Base-by-base conservation (phyloP, 2,888 invertebrate species). In the Limenitis camilla region DNA sequence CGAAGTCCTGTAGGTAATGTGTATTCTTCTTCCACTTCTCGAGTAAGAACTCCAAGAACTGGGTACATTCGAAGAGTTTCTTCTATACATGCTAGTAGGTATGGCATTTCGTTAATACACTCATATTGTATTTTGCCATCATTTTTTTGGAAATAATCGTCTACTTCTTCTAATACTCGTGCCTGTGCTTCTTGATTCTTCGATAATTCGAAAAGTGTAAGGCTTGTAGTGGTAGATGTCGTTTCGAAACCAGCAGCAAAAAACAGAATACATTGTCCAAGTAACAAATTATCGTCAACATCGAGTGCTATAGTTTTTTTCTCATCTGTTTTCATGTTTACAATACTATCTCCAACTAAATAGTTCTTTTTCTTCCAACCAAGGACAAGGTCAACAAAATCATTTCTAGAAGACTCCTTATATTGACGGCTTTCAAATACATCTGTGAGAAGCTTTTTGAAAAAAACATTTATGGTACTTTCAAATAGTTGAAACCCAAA, bases 211-310 rank as follows among this genome's bases (percentile, higher is more conserved):
- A 57, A 75, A 2, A 78, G 44, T 28, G 66, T 65, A 38, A 67
- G 66, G 5, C 64, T 61, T 6, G 68, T 53, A 0, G 72, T 71
- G 0, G 66, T 61, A 0, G 78, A 60, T 6, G 78, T 71, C 0
- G 77, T 75, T 11, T 78, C 78, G 28, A 65, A 78, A 5, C 79
- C 78, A 27, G 74, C 78, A 0, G 54, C 68, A 27, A 76, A 78
- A 44, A 91, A 90, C 1, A 86, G 61, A 6, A 88, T 72, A 1
- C 88, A 84, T 51, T 91, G 90, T 0, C 89, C 80, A 0, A 87
- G 76, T 4, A 90, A 58, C 40, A 89, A 66, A 5, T 83, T 72
- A 5, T 87, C 63, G 1, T 80, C 71, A 1, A 89, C 62, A 2
- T 72, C 63, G 7, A 55, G 7, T n/a, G 30, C 36, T 1, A 49